Base-by-base conservation (phyloP, 2,888 invertebrate species). In the Phyllotreta striolata region DNA sequence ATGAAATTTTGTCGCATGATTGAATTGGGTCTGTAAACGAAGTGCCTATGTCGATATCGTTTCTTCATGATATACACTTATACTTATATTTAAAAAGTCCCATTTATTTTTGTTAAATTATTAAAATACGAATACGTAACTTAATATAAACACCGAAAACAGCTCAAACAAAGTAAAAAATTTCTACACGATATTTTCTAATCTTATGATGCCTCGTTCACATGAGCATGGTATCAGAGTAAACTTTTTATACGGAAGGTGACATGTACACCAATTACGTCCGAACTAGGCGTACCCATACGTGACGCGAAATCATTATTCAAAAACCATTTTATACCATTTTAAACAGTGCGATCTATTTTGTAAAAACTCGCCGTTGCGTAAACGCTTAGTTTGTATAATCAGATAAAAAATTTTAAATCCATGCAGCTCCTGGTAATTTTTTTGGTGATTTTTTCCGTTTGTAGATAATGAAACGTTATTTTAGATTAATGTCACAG, bases 201-300 rank as follows among this genome's bases (percentile, higher is more conserved):
- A 24, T 51, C 39, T 39, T 37, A 38, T 52, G 52, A 52, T 63
- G 70, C 70, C 70, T 66, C 72, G 79, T 80, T 81, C 80, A 80
- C 81, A 81, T 79, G 80, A 75, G 81, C 79, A 81, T 78, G 80
- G 79, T 73, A 68, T 63, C 55, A 55, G 62, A 66, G 60, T 64
- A 59, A 64, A 62, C 57, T 58, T 60, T 47, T 14, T 13, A 44
- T 49, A 56, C 62, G 64, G 66, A 68, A 73, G 72, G 72, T 73
- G 73, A 72, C 66, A 41, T 70, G 35, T 65, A 65, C 58, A 66
- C 37, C 43, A 54, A 55, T 66, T 66, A 80, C 76, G 81, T 81
- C 81, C 81, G 81, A 81, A 74, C 80, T 81, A 81, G 81, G 81
- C 76, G 74, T 75, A 74, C 76, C 78, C 78, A 74, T 68, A 66